These are phyloP conservation scores for Pheosia tremula DNA, from an alignment of 2,888 invertebrate genomes.

Conservation along the genomic window DNA sequence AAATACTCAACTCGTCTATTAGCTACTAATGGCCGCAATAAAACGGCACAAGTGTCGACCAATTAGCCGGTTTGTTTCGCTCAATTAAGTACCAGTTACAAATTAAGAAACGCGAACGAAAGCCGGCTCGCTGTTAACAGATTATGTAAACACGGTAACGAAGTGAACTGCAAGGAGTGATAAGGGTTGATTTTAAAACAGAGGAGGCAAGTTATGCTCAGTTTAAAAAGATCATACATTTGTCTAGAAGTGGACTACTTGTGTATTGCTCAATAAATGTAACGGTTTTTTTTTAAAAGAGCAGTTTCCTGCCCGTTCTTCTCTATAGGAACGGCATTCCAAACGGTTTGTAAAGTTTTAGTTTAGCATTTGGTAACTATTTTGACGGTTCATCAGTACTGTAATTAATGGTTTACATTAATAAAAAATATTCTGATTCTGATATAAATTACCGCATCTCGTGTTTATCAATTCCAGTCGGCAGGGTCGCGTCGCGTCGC, in stretches of 20 bases:
- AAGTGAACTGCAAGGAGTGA: constrained; percentile 44
- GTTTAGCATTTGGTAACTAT: too few relatives aligned
- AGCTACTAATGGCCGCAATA: constrained; percentile 15
- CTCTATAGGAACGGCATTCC: too few relatives aligned
- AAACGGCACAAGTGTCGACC: constrained; percentile 28
- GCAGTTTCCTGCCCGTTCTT: too few relatives aligned
- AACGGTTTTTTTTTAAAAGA: too few relatives aligned
- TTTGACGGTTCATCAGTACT: too few relatives aligned
- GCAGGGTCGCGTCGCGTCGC: constrained; percentile 24
- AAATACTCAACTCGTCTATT: constrained; percentile 7
- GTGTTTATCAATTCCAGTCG: not conserved
- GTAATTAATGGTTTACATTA: too few relatives aligned
- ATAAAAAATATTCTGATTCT: not conserved
- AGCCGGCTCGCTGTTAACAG: constrained; percentile 56
- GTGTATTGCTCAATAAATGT: too few relatives aligned
- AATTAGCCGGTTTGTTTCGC: constrained; percentile 49
- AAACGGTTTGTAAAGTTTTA: too few relatives aligned
- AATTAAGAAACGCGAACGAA: constrained; percentile 67
- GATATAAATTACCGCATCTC: constrained; percentile 28
- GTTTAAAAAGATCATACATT: too few relatives aligned
- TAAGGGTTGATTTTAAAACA: constrained; percentile 5
- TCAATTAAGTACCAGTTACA: constrained; percentile 70
- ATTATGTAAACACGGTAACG: constrained; percentile 74
- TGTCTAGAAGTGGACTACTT: too few relatives aligned
- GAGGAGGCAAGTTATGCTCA: constrained; percentile 28